Base-by-base conservation (phyloP, 2,888 invertebrate genomes). In the Mesorhabditis belari region DNA sequence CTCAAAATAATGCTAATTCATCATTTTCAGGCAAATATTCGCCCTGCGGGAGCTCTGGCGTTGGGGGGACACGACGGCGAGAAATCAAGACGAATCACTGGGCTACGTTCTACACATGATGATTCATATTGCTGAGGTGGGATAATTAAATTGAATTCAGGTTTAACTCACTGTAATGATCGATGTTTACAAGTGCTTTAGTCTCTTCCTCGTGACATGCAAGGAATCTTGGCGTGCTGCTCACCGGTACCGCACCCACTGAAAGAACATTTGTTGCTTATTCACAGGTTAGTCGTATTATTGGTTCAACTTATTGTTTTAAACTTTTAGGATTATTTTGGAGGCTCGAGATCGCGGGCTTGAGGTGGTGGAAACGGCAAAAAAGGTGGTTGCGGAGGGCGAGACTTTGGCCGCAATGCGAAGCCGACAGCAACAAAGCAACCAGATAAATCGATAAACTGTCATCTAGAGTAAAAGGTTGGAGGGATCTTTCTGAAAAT, bases 21-120 rank as follows among this genome's bases (percentile, higher is more conserved):
- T 54, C 5, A 17, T 4, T 24, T 52, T 27, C 51, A 66, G 64
- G 27, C 73, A 75, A 57, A 25, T 66, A 24, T 63, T 86, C 75
- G 94, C 93, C 0, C 84, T 95, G 29, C 87, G 87, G 70, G 86
- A 89, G 75, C 82, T 96, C 17, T 92, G 88, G 82, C 85, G 85
- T 56, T 98, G 96, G 96, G 86, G 98, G 54, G 94, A 98, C 82
- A 79, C 83, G 19, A 85, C 88, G 5, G 92, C 94, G 0, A 84
- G 96, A 26, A 83, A 85, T 59, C 88, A 92, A 78, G 98, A 98
- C 82, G 96, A 98, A 82, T 93, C 94, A 81, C 86, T 86, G 67
- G 89, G 89, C 29, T 96, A 91, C 83, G 89, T 98, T 54, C 84
- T 98, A 83, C 93, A 95, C 82, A 93, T 94, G 93, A 82, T 98